A percentile compares a stretch with the other conserved stretches of the same genome.
These are phyloP conservation scores for Doryteuthis pealeii DNA, from an alignment of 1,140 invertebrate species.

Conservation along the genomic window DNA sequence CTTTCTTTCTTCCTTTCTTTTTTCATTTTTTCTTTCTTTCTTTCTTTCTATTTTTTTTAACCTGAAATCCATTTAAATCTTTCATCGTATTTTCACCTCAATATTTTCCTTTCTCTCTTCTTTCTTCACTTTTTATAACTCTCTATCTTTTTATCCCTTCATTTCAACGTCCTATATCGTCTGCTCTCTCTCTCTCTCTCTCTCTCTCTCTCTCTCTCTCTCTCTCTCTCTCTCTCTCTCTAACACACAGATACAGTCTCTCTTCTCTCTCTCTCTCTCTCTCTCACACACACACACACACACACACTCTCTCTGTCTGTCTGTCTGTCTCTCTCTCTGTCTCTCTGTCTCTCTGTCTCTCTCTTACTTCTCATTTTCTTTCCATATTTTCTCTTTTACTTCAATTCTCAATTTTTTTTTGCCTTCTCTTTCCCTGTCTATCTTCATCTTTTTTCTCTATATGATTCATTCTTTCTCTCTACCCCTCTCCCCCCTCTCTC, in stretches of 20 bases:
- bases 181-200: slow-evolving; percentile 26
- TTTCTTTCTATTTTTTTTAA: slow-evolving; percentile 13
- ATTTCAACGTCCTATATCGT: slow-evolving; percentile 23
- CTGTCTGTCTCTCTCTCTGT: no score
- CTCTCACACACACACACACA: neutral
- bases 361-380: neutral
- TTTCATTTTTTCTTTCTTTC: slow-evolving; percentile 22
- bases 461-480: no score
- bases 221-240: no score
- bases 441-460: neutral
- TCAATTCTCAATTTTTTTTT: neutral
- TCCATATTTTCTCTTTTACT: neutral
- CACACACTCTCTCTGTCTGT: no score
- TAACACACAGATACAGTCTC: neutral
- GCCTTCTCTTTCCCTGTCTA: neutral
- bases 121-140: slow-evolving; percentile 16
- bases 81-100: neutral
- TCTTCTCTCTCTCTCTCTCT: neutral
- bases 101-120: slow-evolving; percentile 20
- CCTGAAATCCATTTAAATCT: neutral
- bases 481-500: no score
- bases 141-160: slow-evolving; percentile 22
- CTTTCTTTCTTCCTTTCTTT: no score
- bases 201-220: slow-evolving; percentile 26
- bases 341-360: neutral